Base-by-base conservation (phyloP, 2,888 invertebrate genomes). In the Aethes cnicana region DNA sequence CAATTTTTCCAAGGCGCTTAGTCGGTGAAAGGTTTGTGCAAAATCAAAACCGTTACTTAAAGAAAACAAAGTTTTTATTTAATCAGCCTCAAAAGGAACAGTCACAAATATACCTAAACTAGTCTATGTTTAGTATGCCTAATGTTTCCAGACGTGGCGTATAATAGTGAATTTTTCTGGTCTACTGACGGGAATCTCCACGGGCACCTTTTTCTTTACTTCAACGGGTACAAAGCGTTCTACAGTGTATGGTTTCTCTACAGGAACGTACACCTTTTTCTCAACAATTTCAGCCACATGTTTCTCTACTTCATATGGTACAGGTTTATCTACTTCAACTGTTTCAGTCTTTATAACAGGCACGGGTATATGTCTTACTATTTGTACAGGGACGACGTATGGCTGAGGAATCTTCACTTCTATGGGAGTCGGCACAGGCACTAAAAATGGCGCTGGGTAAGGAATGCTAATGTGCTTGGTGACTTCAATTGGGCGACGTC, bases 61-160 rank as follows among this genome's bases (percentile, higher is more conserved):
- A 8, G 11, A 43, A 30, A 42, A 42, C 21, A 32, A 26, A 48
- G 11, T 36, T 36, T 55, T 59, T 54, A 54, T 59, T 53, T 53
- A 58, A 53, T 58, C 39, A 58, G 54, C 30, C 47, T 54, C 44
- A 56, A 48, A 50, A 20, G 41, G 54, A 32, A 49, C 46, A 57
- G 66, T 63, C 58, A 62, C n/a, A 64, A 54, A 59, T 57, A 57
- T 53, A 50, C 47, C 53, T 46, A 49, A 28, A 58, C 56, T 44
- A 55, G 20, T 33, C 55, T 50, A 58, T 52, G 47, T 46, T 9
- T 47, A 26, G 46, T 53, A 56, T 50, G 55, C 32, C 64, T 61
- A 77, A 56, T 80, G 69, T 55, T 78, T 69, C 82, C 81, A 81
- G 36, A 74, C 57, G 39, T 77, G 82, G 47, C 75, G 68, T 14